Percentiles rank a stretch among this genome's conserved stretches.
These are phyloP conservation scores for Rhynchomys soricoides DNA, from an alignment of 2,113 vertebrate genomes.

Conservation along the genomic window DNA sequence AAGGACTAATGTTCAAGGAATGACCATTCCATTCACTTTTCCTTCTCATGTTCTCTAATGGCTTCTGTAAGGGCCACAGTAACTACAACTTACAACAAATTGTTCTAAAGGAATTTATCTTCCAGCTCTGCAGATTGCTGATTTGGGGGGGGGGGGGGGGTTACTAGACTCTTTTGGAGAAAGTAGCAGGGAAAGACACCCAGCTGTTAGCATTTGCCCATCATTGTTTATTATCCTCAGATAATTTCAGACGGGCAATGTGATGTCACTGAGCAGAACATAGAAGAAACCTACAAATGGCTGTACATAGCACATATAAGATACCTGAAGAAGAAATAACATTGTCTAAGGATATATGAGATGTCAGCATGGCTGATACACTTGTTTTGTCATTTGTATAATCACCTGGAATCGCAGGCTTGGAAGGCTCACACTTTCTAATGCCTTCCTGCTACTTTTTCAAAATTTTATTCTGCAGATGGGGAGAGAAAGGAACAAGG, in stretches of 20 bases:
- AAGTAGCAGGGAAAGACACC: neutral
- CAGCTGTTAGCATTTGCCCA: neutral
- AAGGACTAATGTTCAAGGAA: neutral
- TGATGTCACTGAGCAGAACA: neutral
- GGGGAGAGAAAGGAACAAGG: neutral
- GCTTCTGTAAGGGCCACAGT: neutral
- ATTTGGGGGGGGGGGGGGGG: neutral
- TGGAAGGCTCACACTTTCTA: neutral
- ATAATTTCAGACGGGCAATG: neutral
- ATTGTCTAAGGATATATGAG: neutral
- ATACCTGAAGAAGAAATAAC: neutral
- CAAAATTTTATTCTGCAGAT: neutral
- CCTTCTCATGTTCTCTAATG: neutral
- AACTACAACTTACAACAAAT: neutral
- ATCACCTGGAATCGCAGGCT: fast-evolving
- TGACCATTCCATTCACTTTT: neutral
- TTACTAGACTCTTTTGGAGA: neutral
- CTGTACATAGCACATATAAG: neutral
- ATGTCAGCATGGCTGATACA: neutral
- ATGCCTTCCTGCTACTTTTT: too few relatives aligned
- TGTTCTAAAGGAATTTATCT: neutral
- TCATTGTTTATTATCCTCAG: neutral
- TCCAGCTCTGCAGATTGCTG: neutral
- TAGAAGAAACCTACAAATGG: neutral
- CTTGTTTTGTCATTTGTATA: fast-evolving